Percentiles rank a stretch among this genome's conserved stretches.
Conservation (phyloP, 2,113 vertebrate species). For the Todiramphus chloris region DNA sequence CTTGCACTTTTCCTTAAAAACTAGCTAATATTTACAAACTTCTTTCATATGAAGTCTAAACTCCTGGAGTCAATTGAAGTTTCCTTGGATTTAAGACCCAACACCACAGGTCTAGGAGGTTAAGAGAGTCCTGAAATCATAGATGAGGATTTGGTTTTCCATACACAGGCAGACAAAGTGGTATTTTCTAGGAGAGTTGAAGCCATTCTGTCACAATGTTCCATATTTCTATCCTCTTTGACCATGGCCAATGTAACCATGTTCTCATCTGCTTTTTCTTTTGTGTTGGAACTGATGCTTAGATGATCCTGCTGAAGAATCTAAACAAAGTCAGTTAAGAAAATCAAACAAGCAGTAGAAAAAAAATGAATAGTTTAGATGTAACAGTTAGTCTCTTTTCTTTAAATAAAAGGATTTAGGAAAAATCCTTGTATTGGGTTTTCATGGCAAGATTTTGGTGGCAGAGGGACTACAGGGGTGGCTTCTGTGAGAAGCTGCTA, state of each 20-base stretch:
- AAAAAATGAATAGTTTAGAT: background rate
- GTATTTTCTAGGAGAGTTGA: background rate
- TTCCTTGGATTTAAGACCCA: background rate
- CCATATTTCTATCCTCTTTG: background rate
- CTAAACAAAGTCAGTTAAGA: background rate
- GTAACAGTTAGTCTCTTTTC: background rate
- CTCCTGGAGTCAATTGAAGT: background rate
- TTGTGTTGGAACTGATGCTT: background rate
- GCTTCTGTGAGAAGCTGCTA: background rate
- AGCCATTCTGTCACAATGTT: background rate
- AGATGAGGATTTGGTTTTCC: background rate
- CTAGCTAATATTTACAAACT: background rate
- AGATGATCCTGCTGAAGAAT: background rate
- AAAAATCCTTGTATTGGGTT: background rate
- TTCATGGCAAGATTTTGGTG: background rate
- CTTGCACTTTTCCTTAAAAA: background rate
- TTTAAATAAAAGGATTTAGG: background rate
- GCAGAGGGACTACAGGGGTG: background rate
- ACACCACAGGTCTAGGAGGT: background rate
- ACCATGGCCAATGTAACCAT: background rate
- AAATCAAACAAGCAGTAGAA: background rate
- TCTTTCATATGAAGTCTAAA: background rate
- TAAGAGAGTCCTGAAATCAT: background rate
- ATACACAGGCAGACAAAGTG: background rate
- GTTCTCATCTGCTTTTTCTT: background rate